Conservation (phyloP, 2,113 vertebrate genomes). For the Menidia beryllina region DNA sequence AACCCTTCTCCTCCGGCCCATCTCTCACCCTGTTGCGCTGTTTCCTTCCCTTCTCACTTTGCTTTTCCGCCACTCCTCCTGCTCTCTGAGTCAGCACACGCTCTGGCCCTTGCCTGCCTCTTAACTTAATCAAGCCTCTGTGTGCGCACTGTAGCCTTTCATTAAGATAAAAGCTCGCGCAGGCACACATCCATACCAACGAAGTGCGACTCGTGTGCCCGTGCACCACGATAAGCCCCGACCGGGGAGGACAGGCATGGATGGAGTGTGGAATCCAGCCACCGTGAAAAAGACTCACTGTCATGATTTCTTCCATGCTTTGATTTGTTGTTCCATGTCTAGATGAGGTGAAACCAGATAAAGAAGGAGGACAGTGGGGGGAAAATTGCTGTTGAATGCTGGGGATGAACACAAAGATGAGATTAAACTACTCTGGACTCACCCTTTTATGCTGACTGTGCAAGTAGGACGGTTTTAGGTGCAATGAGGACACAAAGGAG, state of each 20-base stretch:
- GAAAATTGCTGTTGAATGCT: neutral
- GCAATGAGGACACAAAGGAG: constrained; percentile 42
- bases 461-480: constrained; percentile 14
- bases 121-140: constrained; percentile 69
- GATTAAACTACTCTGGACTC: constrained; percentile 13
- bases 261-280: constrained; percentile 36
- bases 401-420: constrained; percentile 12
- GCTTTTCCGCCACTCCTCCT: constrained; percentile 54
- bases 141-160: constrained; percentile 59
- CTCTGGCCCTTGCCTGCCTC: constrained; percentile 39
- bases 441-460: constrained; percentile 35
- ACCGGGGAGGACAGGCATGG: constrained; percentile 47
- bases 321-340: constrained; percentile 18
- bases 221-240: constrained; percentile 23
- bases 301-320: constrained; percentile 10
- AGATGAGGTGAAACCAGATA: constrained; percentile 8
- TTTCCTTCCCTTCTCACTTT: constrained; percentile 28
- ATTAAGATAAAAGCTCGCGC: constrained; percentile 81
- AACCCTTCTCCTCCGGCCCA: constrained; percentile 36
- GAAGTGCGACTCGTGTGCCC: constrained; percentile 13
- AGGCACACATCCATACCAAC: constrained; percentile 24
- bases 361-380: constrained; percentile 9
- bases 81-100: constrained; percentile 76
- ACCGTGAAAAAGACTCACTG: constrained; percentile 24
- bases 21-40: constrained; percentile 36